These are phyloP conservation scores for Agapetus fuscipes DNA, from an alignment of 2,888 invertebrate species.

Conservation along the genomic window DNA sequence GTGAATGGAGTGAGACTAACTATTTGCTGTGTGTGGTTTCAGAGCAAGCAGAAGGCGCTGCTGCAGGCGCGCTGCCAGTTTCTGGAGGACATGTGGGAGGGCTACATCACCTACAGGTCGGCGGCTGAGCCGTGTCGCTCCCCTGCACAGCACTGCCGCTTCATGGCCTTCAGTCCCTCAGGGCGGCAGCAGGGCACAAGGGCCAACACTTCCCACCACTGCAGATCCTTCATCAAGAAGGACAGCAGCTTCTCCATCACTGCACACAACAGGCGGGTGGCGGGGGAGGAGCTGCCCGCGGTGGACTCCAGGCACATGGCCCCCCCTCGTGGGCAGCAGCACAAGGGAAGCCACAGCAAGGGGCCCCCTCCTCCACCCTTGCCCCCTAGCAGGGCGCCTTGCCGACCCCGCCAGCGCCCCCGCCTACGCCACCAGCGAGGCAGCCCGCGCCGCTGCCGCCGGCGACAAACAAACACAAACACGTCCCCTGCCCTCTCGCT, in stretches of 20 bases:
- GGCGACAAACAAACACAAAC: no score
- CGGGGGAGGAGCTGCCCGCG: conserved; percentile 34
- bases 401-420: no score
- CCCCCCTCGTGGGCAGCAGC: conserved; percentile 15
- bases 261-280: conserved; percentile 49
- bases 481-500: no score
- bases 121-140: conserved; percentile 49
- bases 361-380: conserved; percentile 41
- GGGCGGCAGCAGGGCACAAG: conserved; percentile 46
- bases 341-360: conserved; percentile 23
- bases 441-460: no score
- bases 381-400: no score
- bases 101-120: conserved; percentile 54
- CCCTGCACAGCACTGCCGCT: no score
- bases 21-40: conserved; percentile 20
- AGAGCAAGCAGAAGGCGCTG: conserved; percentile 48
- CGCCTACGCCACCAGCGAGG: no score
- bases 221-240: conserved; percentile 54
- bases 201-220: conserved; percentile 38
- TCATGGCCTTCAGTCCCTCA: conserved; percentile 53
- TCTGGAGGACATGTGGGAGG: conserved; percentile 52
- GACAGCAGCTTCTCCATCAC: conserved; percentile 47
- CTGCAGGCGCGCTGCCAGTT: conserved; percentile 52
- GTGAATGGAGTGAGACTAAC: no score
- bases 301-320: no score